Base-by-base conservation (phyloP, 2,888 invertebrate species). In the Graphium colonna region DNA sequence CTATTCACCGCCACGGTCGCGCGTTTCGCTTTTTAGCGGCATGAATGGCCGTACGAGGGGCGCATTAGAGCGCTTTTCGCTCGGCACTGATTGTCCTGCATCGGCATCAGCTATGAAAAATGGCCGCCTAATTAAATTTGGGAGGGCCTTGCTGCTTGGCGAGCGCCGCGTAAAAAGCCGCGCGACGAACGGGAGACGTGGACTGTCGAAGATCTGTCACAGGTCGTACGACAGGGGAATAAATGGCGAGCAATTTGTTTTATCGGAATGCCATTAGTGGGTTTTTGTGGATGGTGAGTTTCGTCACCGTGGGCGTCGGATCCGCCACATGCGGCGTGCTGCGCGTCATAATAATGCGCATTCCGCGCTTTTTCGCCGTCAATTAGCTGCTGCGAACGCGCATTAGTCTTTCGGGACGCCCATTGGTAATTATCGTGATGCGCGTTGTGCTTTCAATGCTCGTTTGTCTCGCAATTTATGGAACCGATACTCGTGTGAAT, bases 221-320 rank as follows among this genome's bases (percentile, higher is more conserved):
- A 53, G 61, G 56, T 55, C 55, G 47, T 54, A 53, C 52, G 52
- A 60, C 63, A 61, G 63, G 64, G 65, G 64, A 63, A 62, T 67
- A 65, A 68, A 67, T 65, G 65, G 60, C 8, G 61, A 50, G 46
- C 63, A 73, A 77, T 76, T 74, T 71, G 71, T 69, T 69, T 61
- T 61, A 61, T 60, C 49, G 74, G 79, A 76, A 80, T 78, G 76
- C 70, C 62, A 68, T 68, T 69, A 49, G 68, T 59, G 56, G 45
- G 59, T 73, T 74, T 70, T 75, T 71, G 67, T 64, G 57, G 50
- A 60, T 56, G 52, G 65, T 64, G 61, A 63, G 67, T 55, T 69
- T 69, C 69, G 69, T 70, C 80, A 77, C 79, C 68, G 67, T 54
- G 60, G 69, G 81, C 71, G 81, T 74, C 67, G 70, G 67, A 67